These are phyloP conservation scores for Merops nubicus DNA, from an alignment of 2,113 vertebrate species.

Conservation along the genomic window DNA sequence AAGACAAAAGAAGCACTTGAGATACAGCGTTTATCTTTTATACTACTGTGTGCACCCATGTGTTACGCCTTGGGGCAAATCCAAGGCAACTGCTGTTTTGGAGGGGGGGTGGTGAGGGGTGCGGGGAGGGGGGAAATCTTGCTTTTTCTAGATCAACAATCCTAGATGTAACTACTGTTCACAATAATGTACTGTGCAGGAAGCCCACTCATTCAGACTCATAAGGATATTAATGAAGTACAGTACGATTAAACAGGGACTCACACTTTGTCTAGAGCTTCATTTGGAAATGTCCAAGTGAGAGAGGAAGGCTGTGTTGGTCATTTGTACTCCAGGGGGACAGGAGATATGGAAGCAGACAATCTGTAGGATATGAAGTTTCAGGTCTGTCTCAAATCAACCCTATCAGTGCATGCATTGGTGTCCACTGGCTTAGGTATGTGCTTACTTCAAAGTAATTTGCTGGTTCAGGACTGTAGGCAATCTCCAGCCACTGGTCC, in stretches of 20 bases:
- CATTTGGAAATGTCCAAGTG: not conserved
- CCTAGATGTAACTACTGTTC: not conserved
- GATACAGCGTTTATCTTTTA: not conserved
- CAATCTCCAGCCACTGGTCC: not conserved
- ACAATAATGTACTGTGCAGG: not conserved
- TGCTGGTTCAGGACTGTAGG: conserved; percentile 6
- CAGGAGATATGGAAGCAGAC: not conserved
- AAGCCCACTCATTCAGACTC: not conserved
- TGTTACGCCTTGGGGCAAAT: not conserved
- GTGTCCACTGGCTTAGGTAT: not conserved
- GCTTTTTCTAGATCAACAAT: not conserved
- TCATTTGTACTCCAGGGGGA: not conserved
- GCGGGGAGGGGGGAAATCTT: not conserved
- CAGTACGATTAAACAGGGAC: not conserved
- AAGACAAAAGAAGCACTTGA: not conserved
- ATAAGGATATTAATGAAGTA: not conserved
- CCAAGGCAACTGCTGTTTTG: not conserved
- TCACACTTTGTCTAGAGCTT: not conserved
- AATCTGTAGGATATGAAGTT: not conserved
- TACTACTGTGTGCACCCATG: not conserved
- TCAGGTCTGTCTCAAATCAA: not conserved
- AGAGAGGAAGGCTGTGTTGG: not conserved
- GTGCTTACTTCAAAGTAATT: not conserved
- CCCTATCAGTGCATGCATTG: not conserved
- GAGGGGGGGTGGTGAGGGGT: too few relatives aligned